Base-by-base conservation (phyloP, 2,113 vertebrate genomes). In the Rhinoderma darwinii region DNA sequence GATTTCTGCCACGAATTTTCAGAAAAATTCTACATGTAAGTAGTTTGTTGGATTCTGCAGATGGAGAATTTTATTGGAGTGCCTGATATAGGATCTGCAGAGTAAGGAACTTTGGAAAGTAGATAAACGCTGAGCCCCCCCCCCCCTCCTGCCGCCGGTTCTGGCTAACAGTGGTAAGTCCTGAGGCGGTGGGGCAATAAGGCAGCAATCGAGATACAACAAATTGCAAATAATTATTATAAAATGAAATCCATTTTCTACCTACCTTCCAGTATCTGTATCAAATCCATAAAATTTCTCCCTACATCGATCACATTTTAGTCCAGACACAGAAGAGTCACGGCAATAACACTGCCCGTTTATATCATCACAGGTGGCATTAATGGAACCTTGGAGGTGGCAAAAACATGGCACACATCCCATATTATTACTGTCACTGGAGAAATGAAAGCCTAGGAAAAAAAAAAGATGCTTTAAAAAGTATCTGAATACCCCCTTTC, bases 281-380 rank as follows among this genome's bases (percentile, higher is more conserved):
- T 97, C 94, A 90, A 99, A 98, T 88, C 96, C 95, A 89, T 95
- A 98, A 92, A 95, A 95, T 87, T 90, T 90, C 39, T 96, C 93
- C 79, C 51, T 90, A 89, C 96, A 97, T 22, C 4, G 94, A 89
- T 97, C 94, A 92, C 96, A 98, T 1, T 90, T 92, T 22, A 79
- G 92, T 17, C 97, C 97, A 3, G 93, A 90, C 73, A 96, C 89
- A 0, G 96, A 97, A 5, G 82, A 89, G 88, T 97, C 93, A 11
- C 88, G 89, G 85, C 96, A 98, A 83, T 89, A 25, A 84, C 96
- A 97, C 80, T 96, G 96, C 43, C 97, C 96, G 0, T 92, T 96
- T 22, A 90, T 87, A 83, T 89, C 90, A 37, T 94, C 91, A 89
- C 97, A 99, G 78, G 76, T 81, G 80, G 89, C 92, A 88, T 91